These are phyloP conservation scores for Oryzias woworae DNA, from an alignment of 2,113 vertebrate genomes.

Conservation along the genomic window DNA sequence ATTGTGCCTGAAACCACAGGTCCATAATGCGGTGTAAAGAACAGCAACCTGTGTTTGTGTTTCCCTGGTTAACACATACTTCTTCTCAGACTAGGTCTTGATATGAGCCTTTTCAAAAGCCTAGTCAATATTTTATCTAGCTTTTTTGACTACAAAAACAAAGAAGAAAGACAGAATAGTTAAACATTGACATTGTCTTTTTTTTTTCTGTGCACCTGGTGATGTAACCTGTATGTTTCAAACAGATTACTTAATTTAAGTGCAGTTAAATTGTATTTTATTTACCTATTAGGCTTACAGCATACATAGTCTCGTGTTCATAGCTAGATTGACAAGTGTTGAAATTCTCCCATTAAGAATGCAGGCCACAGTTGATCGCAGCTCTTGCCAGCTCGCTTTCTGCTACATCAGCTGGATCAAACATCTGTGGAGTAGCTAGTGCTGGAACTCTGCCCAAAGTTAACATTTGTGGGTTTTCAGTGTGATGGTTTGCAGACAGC, in stretches of 20 bases:
- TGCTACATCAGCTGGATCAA: slow-evolving; percentile 36
- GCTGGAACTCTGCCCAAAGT: slow-evolving; percentile 55
- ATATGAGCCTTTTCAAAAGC: slow-evolving; percentile 25
- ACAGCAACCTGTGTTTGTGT: slow-evolving; percentile 19
- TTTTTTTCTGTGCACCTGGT: too few species aligned
- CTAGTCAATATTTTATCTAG: slow-evolving; percentile 4
- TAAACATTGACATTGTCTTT: neutral
- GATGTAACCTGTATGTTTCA: too few species aligned
- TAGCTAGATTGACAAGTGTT: slow-evolving; percentile 14
- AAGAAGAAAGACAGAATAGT: neutral
- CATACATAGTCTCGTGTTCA: slow-evolving; percentile 11
- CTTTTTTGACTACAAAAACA: slow-evolving; percentile 21
- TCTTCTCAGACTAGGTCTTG: slow-evolving; percentile 25
- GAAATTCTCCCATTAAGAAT: slow-evolving; percentile 23
- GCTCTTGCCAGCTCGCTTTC: slow-evolving; percentile 17
- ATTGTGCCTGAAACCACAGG: slow-evolving; percentile 57
- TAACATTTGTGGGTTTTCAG: slow-evolving; percentile 38
- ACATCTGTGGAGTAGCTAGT: slow-evolving; percentile 25
- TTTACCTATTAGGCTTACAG: neutral
- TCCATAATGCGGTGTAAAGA: slow-evolving; percentile 59
- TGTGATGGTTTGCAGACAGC: slow-evolving; percentile 36
- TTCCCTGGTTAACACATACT: slow-evolving; percentile 26
- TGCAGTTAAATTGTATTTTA: neutral
- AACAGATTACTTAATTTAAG: too few species aligned
- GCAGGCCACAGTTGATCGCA: slow-evolving; percentile 25